These are phyloP conservation scores for Rhagoletis zephyria DNA, from an alignment of 1,140 invertebrate species.

Conservation along the genomic window DNA sequence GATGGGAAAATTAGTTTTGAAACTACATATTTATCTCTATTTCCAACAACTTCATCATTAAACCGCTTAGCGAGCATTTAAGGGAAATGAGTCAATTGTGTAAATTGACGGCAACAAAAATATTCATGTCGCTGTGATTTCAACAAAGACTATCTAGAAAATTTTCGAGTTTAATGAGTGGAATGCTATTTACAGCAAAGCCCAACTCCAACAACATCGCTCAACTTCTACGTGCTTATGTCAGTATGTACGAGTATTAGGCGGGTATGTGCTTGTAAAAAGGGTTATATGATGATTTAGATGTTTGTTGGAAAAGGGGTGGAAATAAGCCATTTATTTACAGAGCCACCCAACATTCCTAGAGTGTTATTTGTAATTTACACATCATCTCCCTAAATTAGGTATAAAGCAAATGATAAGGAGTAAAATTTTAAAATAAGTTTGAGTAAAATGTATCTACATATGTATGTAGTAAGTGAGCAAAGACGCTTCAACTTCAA, in stretches of 20 bases:
- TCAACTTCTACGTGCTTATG: neutral
- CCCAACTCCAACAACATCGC: neutral
- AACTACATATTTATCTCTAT: too few relatives aligned
- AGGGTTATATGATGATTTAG: neutral
- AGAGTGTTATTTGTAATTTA: neutral
- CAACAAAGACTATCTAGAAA: neutral
- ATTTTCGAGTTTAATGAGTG: conserved; percentile 23
- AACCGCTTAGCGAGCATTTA: neutral
- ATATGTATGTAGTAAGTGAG: neutral
- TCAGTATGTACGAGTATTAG: neutral
- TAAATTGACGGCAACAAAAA: neutral
- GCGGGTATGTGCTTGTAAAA: neutral
- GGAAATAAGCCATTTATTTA: neutral
- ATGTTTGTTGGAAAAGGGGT: neutral
- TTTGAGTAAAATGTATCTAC: too few relatives aligned
- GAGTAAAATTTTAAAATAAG: neutral
- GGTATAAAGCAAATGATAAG: neutral
- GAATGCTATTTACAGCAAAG: neutral
- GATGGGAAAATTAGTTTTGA: too few relatives aligned
- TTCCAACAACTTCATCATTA: neutral
- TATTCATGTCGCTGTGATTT: neutral
- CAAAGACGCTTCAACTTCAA: neutral
- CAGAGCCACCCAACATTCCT: neutral
- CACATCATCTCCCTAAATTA: neutral
- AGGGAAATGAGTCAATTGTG: neutral